Conservation (phyloP, 2,797 vertebrate genomes). For the Urocyon cinereoargenteus region DNA sequence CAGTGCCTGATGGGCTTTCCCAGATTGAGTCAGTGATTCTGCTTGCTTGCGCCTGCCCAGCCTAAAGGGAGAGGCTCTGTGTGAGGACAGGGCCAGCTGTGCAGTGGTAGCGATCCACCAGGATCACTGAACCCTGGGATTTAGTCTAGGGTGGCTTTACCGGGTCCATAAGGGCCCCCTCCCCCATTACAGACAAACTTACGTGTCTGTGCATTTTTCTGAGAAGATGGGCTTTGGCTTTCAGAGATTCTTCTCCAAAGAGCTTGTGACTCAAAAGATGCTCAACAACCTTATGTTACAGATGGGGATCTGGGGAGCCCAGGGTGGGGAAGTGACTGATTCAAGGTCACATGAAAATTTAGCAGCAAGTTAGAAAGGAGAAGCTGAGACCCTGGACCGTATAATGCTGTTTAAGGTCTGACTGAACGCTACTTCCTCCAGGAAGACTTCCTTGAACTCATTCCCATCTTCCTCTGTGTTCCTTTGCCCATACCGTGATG, state of each 20-base stretch:
- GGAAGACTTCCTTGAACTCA: slow-evolving; percentile 39
- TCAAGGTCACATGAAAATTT: background rate
- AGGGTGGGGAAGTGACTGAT: background rate
- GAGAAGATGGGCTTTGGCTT: background rate
- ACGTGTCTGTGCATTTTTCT: background rate
- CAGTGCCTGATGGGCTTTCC: background rate
- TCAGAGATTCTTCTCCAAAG: slow-evolving; percentile 16
- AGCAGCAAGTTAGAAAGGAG: background rate
- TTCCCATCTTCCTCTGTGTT: background rate
- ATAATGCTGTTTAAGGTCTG: background rate
- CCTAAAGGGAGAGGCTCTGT: no score
- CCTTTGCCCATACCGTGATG: background rate
- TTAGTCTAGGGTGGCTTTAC: background rate
- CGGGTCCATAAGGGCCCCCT: background rate
- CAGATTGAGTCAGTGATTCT: background rate
- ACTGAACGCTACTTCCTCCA: background rate
- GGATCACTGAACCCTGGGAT: background rate
- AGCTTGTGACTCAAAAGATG: background rate
- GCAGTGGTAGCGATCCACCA: accelerated
- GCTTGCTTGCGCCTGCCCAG: background rate
- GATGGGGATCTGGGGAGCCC: background rate
- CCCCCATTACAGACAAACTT: background rate
- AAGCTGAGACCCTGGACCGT: background rate
- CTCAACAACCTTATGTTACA: background rate
- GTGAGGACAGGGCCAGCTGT: background rate